Evolutionary conservation across 2,888 invertebrate species (phyloP).

Genomic region (Cotesia congregata): DNA sequence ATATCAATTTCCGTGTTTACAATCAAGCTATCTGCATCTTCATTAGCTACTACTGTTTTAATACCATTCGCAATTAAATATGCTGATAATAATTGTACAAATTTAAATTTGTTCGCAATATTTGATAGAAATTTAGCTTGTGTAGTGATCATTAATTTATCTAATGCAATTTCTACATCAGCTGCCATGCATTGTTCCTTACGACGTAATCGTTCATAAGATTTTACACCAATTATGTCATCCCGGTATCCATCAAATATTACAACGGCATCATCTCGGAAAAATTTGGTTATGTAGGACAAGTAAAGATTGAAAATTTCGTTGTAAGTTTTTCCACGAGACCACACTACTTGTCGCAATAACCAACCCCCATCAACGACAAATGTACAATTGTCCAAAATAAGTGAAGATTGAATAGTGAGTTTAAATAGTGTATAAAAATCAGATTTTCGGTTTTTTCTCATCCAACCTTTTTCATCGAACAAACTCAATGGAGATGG

Average conservation of each 20-base stretch:
- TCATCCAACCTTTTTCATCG: constrained; percentile 44
- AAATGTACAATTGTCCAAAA: constrained; percentile 8
- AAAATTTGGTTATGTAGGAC: constrained; percentile 22
- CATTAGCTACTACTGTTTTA: constrained; percentile 33
- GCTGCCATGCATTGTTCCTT: constrained; percentile 25
- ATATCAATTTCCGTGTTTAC: constrained; percentile 4
- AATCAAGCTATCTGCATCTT: constrained; percentile 22
- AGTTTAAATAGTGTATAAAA: constrained; percentile 30
- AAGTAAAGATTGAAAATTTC: constrained; percentile 39
- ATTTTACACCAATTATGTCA: constrained; percentile 33
- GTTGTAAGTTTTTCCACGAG: constrained; percentile 36
- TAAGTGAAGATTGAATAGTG: not conserved
- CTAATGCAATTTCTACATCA: constrained; percentile 35
- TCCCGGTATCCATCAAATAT: constrained; percentile 43
- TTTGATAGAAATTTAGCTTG: constrained; percentile 43
- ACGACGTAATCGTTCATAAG: constrained; percentile 32
- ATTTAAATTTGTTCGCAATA: constrained; percentile 34
- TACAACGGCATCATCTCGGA: constrained; percentile 24
- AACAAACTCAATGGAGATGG: constrained; percentile 47
- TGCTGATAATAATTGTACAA: constrained; percentile 38
- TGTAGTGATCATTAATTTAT: constrained; percentile 28
- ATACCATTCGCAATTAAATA: constrained; percentile 27
- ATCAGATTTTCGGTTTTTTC: constrained; percentile 45
- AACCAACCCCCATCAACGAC: constrained; percentile 50
- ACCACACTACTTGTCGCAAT: constrained; percentile 44